phyloP scores from a whole-genome alignment of 2,888 invertebrate genomes.

The Scotopteryx bipunctaria region DNA sequence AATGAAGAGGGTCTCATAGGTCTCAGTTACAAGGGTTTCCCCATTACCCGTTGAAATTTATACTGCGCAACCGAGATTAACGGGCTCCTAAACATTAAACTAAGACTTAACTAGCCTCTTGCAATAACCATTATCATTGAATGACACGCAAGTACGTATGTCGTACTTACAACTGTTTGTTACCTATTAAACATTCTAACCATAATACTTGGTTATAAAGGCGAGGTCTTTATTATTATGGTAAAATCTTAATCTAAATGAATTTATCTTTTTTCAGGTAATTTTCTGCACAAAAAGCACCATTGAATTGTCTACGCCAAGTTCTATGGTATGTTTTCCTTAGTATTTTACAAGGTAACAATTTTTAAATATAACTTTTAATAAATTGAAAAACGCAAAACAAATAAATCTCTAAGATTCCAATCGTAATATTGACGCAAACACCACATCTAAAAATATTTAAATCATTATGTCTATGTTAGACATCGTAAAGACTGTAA shows the following conservation, averaged over 20 bases:
- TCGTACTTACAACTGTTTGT: not conserved
- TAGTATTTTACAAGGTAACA: not conserved
- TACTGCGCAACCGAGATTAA: slow-evolving; percentile 50
- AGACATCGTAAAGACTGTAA: no score
- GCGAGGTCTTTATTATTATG: no score
- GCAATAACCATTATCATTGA: slow-evolving; percentile 18
- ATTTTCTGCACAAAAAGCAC: not conserved
- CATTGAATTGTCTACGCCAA: not conserved
- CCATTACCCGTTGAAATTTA: slow-evolving; percentile 38
- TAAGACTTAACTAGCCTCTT: slow-evolving; percentile 44
- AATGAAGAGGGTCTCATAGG: slow-evolving; percentile 43
- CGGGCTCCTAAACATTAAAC: slow-evolving; percentile 58
- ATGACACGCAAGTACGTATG: slow-evolving; percentile 11
- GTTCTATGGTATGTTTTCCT: slow-evolving; percentile 3
- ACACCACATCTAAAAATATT: no score
- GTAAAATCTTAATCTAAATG: not conserved
- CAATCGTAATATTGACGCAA: no score
- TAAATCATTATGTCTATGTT: no score
- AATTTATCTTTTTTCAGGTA: slow-evolving; percentile 17
- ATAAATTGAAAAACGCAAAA: no score
- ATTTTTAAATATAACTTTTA: not conserved
- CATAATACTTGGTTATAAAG: no score
- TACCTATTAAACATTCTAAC: not conserved
- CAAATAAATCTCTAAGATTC: not conserved
- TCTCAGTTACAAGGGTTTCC: slow-evolving; percentile 54